Evolutionary conservation across 2,797 vertebrate genomes (phyloP).

Genomic region (Alauda arvensis): DNA sequence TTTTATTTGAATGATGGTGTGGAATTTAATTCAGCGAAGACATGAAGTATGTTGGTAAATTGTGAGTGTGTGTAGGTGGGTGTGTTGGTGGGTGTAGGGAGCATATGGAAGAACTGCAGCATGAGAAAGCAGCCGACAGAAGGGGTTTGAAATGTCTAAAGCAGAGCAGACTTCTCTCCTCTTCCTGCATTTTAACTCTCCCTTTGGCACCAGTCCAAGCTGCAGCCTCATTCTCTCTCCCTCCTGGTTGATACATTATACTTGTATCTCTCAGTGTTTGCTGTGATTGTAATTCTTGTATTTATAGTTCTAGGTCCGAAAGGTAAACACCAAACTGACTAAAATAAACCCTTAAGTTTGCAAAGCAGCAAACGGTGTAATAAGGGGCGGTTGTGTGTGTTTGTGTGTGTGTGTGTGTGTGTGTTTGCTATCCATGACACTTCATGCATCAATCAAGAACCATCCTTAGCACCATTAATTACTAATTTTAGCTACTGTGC

Average conservation of each 20-base stretch:
- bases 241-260: background rate
- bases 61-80: conserved; percentile 42
- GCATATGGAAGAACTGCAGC: conserved; percentile 39
- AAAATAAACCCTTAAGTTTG: background rate
- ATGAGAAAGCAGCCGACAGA: conserved; percentile 25
- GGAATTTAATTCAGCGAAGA: conserved; percentile 35
- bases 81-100: conserved; percentile 30
- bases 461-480: accelerated
- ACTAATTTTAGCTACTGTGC: accelerated
- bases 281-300: background rate
- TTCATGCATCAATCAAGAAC: accelerated
- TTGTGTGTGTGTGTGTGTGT: accelerated
- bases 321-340: background rate
- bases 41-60: conserved; percentile 54
- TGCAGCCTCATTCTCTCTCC: background rate
- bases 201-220: background rate
- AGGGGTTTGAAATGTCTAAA: background rate
- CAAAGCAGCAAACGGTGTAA: background rate
- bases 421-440: background rate
- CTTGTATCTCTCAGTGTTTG: background rate
- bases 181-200: background rate
- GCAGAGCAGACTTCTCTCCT: conserved; percentile 11
- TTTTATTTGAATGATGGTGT: conserved; percentile 46
- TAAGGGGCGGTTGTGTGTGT: background rate
- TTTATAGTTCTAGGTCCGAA: background rate